These are phyloP conservation scores for Caenorhabditis becei DNA, from an alignment of 2,888 invertebrate genomes.

Conservation along the genomic window DNA sequence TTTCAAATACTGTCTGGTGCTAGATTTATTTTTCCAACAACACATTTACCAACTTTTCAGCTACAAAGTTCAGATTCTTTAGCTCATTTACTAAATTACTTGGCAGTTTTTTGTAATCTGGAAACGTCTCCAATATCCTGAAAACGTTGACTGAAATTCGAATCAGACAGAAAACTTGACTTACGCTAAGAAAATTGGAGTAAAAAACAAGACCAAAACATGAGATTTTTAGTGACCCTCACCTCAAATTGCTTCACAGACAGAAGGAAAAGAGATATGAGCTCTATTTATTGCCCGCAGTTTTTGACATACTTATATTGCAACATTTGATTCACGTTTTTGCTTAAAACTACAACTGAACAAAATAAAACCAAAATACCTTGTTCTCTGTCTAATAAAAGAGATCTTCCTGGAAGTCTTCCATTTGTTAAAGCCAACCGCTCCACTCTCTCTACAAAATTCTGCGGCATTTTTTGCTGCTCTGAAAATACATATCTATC, in stretches of 20 bases:
- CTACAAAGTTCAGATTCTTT: too few species aligned
- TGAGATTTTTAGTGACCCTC: neutral
- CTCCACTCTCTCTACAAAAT: slow-evolving; percentile 64
- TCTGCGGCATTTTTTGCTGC: slow-evolving; percentile 57
- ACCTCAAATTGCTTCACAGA: slow-evolving; percentile 40
- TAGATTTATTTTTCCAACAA: too few species aligned
- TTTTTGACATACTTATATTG: slow-evolving; percentile 10
- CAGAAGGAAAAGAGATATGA: slow-evolving; percentile 13
- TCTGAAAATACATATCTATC: slow-evolving; percentile 10
- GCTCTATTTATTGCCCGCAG: slow-evolving; percentile 41
- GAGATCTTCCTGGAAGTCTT: slow-evolving; percentile 65
- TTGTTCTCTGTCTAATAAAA: slow-evolving; percentile 67
- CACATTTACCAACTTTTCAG: too few species aligned
- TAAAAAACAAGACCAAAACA: too few species aligned
- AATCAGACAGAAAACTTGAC: too few species aligned
- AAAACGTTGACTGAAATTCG: too few species aligned
- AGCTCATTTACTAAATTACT: too few species aligned
- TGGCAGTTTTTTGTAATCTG: too few species aligned
- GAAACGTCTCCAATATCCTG: too few species aligned
- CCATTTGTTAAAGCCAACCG: slow-evolving; percentile 65
- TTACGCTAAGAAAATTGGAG: too few species aligned
- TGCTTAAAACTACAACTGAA: slow-evolving; percentile 5
- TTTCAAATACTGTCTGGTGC: too few species aligned
- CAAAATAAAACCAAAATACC: slow-evolving; percentile 49
- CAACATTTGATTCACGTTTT: slow-evolving; percentile 37